Evolutionary conservation across 2,113 vertebrate genomes (phyloP).

Genomic region (Prunella himalayana): DNA sequence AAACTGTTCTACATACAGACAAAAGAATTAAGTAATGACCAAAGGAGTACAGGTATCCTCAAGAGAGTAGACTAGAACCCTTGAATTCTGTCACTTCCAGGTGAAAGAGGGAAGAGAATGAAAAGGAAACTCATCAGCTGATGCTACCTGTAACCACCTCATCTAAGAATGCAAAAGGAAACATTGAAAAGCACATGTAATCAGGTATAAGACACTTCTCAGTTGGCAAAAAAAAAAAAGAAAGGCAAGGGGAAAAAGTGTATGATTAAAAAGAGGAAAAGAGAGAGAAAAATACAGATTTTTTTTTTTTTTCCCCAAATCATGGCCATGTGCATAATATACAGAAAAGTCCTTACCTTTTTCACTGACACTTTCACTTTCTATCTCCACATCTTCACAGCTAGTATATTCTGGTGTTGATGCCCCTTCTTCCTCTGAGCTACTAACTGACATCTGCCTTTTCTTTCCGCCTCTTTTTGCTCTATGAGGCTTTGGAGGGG

Average conservation of each 20-base stretch:
- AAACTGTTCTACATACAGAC: neutral
- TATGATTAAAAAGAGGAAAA: neutral
- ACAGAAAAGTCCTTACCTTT: constrained; percentile 84
- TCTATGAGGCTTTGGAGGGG: constrained; percentile 91
- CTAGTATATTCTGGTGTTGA: constrained; percentile 99
- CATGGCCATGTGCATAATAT: constrained; percentile 49
- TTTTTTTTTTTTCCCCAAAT: constrained; percentile 7
- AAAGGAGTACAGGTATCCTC: neutral
- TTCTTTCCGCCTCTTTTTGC: constrained; percentile 89
- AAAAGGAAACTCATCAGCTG: neutral
- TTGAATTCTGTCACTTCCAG: neutral
- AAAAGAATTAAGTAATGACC: neutral
- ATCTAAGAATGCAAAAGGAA: constrained; percentile 2
- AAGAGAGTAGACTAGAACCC: neutral
- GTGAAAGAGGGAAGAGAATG: neutral
- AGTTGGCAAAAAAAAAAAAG: neutral
- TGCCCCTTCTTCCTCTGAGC: constrained; percentile 97
- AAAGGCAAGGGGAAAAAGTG: neutral
- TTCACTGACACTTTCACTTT: constrained; percentile 94
- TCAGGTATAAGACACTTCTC: neutral
- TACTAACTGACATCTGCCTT: constrained; percentile 98
- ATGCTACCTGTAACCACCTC: neutral
- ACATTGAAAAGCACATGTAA: constrained; percentile 20
- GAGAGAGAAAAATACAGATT: constrained; percentile 18
- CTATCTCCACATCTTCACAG: constrained; percentile 98